phyloP scores from a whole-genome alignment of 2,797 vertebrate species.

The Micrastur ruficollis region DNA sequence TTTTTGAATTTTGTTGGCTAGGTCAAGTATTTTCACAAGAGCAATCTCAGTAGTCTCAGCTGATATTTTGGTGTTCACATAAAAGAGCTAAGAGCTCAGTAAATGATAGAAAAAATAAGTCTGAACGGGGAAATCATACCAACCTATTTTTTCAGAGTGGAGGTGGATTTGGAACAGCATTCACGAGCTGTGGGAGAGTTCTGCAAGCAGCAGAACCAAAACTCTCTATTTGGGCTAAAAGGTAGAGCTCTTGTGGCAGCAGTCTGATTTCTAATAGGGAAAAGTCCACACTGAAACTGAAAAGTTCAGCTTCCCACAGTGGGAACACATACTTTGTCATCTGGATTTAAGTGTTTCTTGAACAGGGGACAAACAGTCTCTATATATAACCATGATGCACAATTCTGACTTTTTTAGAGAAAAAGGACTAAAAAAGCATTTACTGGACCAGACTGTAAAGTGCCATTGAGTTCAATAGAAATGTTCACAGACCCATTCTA shows the following conservation, averaged over 20 bases:
- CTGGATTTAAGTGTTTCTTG: background rate
- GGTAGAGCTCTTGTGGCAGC: background rate
- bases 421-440: background rate
- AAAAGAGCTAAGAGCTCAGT: background rate
- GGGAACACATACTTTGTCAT: background rate
- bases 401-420: background rate
- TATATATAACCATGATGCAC: background rate
- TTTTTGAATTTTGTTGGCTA: background rate
- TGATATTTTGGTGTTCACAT: background rate
- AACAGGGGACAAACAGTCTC: background rate
- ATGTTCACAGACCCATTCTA: fast-evolving
- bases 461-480: background rate
- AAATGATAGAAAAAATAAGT: background rate
- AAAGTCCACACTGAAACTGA: background rate
- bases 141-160: background rate
- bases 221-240: background rate
- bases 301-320: background rate
- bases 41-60: background rate
- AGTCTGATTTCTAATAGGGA: background rate
- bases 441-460: background rate
- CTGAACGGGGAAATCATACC: background rate
- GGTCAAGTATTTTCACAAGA: background rate
- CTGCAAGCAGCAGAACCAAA: background rate
- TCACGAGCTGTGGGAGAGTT: background rate
- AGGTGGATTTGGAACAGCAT: background rate